Evolutionary conservation across 2,888 invertebrate genomes (phyloP), one percentile per base, ranked within the genome.

Genomic region (Scaptomyza cyrtandrae): DNA sequence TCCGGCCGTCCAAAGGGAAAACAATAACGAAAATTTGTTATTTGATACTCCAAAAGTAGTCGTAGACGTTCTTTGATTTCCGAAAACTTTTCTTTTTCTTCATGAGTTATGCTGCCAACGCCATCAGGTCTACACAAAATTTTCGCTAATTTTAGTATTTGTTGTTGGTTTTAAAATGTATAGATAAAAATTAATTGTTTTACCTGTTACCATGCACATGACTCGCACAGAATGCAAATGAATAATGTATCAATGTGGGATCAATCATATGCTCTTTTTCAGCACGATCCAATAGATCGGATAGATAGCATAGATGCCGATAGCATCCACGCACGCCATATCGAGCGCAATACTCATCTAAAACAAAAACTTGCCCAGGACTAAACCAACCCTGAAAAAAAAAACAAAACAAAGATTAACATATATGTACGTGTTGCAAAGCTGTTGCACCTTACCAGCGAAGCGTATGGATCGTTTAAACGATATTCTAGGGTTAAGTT

Each of bases 1-100:
- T 99, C 99, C 7, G 99, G 99, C 87, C 99, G 94, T 71, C 99
- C 99, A 92, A 99, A 99, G 71, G 99, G 99, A 93, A 99, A 99
- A 91, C 98, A 98, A 91, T 96, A 99, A 93, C 98, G 95, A 94
- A 99, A 99, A 94, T 99, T 98, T 29, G 99, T 99, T 89, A 99
- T 99, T 94, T 99, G 99, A 93, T 98, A 96, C 93, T 99, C 99
- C 80, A 99, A 93, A 77, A 99, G 94, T 86, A 97, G 95, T 89
- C 98, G 95, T 78, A 99, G 94, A 72, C 99, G 94, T 90, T 99
- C 99, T 92, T 99, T 99, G 90, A 99, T 97, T 92, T 98, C 98
- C 71, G 98, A 97, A 92, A 99, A 99, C 92, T 97, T 98, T 90
- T 98, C 98, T 92, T 98, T 98, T 92, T 99, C 99, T 91, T 98